phyloP scores from a whole-genome alignment of 2,888 invertebrate genomes.

The Gordius sp. region DNA sequence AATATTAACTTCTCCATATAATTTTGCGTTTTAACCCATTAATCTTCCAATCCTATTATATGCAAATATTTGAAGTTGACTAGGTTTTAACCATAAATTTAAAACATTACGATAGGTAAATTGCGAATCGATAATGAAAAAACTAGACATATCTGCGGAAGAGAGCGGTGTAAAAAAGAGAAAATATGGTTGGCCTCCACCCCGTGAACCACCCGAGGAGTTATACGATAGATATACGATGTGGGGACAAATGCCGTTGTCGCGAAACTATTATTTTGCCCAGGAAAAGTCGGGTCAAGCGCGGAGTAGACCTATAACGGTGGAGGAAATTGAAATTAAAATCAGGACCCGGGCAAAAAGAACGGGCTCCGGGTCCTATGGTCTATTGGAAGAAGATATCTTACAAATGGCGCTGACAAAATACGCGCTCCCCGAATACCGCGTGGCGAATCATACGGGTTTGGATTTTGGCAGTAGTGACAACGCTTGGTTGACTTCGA shows the following conservation, averaged over 20 bases:
- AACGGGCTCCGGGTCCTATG: neutral
- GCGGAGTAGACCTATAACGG: neutral
- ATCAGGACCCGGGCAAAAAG: neutral
- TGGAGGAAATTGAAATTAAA: neutral
- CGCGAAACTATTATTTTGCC: neutral
- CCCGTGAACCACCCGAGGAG: neutral
- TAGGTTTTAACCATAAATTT: too few species aligned
- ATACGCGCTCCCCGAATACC: neutral
- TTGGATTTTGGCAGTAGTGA: slow-evolving; percentile 9
- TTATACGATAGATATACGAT: slow-evolving; percentile 5
- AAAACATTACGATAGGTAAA: too few species aligned
- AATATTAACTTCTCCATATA: too few species aligned
- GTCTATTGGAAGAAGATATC: neutral
- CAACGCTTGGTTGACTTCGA: neutral
- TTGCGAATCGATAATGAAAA: neutral
- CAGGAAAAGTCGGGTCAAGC: neutral
- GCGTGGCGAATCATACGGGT: neutral
- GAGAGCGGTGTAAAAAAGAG: too few species aligned
- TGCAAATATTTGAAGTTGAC: too few species aligned
- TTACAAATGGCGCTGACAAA: neutral
- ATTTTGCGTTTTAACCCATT: too few species aligned
- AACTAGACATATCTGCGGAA: neutral
- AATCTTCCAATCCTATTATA: too few species aligned
- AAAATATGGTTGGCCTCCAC: slow-evolving; percentile 3
- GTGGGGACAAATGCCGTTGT: neutral